Evolutionary conservation across 2,888 invertebrate species (phyloP).

Genomic region (Heteromyza rotundicornis): DNA sequence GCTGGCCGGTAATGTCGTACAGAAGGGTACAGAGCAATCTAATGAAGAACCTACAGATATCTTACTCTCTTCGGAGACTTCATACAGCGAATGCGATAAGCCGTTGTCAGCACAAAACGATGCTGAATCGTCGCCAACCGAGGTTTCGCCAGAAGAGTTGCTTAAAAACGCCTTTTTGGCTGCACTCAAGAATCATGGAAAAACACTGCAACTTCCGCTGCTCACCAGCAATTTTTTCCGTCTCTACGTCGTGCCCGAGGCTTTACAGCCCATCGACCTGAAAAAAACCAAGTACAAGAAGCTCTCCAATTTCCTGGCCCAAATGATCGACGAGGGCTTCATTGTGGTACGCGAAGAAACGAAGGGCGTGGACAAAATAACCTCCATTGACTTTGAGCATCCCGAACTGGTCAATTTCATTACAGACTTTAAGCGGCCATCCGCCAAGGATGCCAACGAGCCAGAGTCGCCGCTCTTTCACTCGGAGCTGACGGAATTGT

Average conservation of each 20-base stretch:
- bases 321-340: conserved; percentile 74
- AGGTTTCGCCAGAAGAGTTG: conserved; percentile 70
- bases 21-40: conserved; percentile 6
- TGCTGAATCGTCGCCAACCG: too few species aligned
- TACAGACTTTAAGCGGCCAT: conserved; percentile 45
- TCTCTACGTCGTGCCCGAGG: conserved; percentile 74
- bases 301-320: conserved; percentile 81
- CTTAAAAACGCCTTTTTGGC: conserved; percentile 79
- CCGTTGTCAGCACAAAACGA: too few species aligned
- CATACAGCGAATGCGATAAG: too few species aligned
- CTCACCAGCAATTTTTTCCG: conserved; percentile 83
- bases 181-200: conserved; percentile 77
- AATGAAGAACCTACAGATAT: too few species aligned
- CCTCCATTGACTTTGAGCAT: conserved; percentile 70
- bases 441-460: conserved; percentile 24
- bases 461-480: conserved; percentile 55
- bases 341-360: conserved; percentile 71
- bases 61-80: too few species aligned
- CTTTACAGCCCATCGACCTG: conserved; percentile 72
- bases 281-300: conserved; percentile 92
- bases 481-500: conserved; percentile 58
- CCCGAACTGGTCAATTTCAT: conserved; percentile 64
- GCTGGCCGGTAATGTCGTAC: too few species aligned
- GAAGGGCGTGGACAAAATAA: conserved; percentile 83
- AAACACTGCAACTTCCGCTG: conserved; percentile 73